A percentile compares a stretch with the other conserved stretches of the same genome.
Conservation (phyloP, 2,797 vertebrate species). For the Gymnothorax javanicus region DNA sequence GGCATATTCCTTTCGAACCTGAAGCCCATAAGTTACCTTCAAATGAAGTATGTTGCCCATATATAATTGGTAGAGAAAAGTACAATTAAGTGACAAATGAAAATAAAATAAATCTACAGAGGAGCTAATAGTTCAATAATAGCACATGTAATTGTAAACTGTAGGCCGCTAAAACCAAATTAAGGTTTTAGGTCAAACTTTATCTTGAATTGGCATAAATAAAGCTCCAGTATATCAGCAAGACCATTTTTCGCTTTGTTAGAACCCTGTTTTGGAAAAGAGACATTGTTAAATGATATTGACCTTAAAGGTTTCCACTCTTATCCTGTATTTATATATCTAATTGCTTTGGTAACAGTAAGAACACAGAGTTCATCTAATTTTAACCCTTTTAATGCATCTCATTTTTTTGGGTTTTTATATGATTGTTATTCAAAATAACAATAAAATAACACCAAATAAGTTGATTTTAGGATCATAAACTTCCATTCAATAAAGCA, state of each 20-base stretch:
- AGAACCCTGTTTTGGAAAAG: not conserved
- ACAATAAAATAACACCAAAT: too few species aligned
- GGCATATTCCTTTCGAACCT: conserved; percentile 12
- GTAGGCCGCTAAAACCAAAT: not conserved
- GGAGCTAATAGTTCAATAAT: not conserved
- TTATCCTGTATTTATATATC: not conserved
- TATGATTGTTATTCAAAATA: too few species aligned
- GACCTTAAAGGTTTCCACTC: not conserved
- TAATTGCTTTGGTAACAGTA: conserved; percentile 7
- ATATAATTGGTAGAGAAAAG: not conserved
- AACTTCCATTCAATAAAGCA: too few species aligned
- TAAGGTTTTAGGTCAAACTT: not conserved
- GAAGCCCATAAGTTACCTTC: conserved; percentile 18
- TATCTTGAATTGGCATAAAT: not conserved
- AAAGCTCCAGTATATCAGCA: not conserved
- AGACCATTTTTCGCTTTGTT: not conserved
- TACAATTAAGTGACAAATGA: not conserved
- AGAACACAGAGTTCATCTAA: not conserved
- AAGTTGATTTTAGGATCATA: too few species aligned
- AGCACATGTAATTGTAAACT: conserved; percentile 1
- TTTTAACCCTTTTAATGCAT: too few species aligned
- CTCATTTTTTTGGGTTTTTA: too few species aligned
- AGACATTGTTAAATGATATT: not conserved
- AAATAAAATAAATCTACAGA: not conserved
- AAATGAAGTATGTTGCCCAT: conserved; percentile 1